Percentiles rank a stretch among this genome's conserved stretches.
Conservation (phyloP, 1,140 invertebrate species). For the Tetramorium simillimum region DNA sequence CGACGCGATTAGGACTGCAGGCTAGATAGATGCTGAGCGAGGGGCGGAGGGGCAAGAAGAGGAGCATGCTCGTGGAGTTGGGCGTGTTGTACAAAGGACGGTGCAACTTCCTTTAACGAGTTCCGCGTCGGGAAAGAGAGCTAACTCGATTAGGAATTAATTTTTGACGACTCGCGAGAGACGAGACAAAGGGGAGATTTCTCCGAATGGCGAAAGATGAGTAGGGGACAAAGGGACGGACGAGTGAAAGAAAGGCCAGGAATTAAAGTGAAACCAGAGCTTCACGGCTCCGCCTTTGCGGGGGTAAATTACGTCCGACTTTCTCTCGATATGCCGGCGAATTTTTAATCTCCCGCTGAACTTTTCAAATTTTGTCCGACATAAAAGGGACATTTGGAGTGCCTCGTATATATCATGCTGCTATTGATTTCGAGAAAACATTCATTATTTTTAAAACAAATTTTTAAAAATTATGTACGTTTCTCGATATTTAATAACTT, state of each 20-base stretch:
- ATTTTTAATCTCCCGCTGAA: background rate
- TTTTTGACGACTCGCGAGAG: slow-evolving; percentile 47
- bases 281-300: background rate
- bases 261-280: slow-evolving; percentile 41
- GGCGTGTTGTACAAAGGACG: slow-evolving; percentile 44
- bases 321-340: background rate
- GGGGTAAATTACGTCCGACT: slow-evolving; percentile 1
- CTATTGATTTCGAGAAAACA: too few relatives aligned
- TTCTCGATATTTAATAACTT: too few relatives aligned
- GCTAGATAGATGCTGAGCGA: background rate
- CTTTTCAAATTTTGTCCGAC: background rate
- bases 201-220: slow-evolving; percentile 28
- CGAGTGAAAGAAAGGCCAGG: background rate
- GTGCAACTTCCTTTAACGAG: slow-evolving; percentile 56
- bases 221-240: background rate
- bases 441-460: too few relatives aligned
- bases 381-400: background rate
- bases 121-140: slow-evolving; percentile 38
- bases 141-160: slow-evolving; percentile 61
- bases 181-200: slow-evolving; percentile 48
- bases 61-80: background rate
- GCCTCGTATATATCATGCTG: background rate
- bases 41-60: background rate
- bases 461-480: too few relatives aligned
- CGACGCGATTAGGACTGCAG: slow-evolving; percentile 39